These are phyloP conservation scores for Andricus curvator DNA, from an alignment of 2,888 invertebrate genomes.

Conservation along the genomic window DNA sequence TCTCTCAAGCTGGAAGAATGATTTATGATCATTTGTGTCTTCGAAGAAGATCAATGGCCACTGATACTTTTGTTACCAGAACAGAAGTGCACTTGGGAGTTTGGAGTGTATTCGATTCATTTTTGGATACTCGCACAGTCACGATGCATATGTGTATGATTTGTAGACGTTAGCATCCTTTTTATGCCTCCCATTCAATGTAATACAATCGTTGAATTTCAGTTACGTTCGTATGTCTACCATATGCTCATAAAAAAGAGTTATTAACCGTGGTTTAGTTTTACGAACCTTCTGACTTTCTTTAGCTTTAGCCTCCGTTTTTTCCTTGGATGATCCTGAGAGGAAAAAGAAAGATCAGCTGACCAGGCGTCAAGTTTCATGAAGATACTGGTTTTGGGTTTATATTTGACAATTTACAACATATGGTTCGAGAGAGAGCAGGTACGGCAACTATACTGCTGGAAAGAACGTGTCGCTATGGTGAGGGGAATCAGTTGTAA, in stretches of 20 bases:
- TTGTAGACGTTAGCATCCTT: background rate
- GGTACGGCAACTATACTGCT: background rate
- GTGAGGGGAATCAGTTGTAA: background rate
- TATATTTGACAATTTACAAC: constrained; percentile 8
- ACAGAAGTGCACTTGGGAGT: background rate
- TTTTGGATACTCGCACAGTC: background rate
- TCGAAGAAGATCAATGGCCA: constrained; percentile 7
- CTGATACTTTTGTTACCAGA: background rate
- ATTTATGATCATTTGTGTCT: constrained; percentile 21
- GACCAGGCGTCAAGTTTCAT: background rate
- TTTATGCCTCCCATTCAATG: background rate
- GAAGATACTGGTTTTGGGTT: constrained; percentile 9
- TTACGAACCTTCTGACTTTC: no score
- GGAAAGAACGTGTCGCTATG: background rate
- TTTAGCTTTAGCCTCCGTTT: background rate
- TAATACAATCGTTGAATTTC: no score
- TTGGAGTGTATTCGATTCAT: background rate
- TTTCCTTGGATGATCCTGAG: background rate
- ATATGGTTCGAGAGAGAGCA: constrained; percentile 6
- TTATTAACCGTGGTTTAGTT: no score
- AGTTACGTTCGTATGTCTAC: no score
- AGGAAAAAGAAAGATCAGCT: background rate
- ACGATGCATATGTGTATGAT: background rate
- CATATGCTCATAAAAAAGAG: no score
- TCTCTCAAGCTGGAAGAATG: background rate